Evolutionary conservation across 1,140 invertebrate species (phyloP).

Genomic region (Nasonia longicornis): DNA sequence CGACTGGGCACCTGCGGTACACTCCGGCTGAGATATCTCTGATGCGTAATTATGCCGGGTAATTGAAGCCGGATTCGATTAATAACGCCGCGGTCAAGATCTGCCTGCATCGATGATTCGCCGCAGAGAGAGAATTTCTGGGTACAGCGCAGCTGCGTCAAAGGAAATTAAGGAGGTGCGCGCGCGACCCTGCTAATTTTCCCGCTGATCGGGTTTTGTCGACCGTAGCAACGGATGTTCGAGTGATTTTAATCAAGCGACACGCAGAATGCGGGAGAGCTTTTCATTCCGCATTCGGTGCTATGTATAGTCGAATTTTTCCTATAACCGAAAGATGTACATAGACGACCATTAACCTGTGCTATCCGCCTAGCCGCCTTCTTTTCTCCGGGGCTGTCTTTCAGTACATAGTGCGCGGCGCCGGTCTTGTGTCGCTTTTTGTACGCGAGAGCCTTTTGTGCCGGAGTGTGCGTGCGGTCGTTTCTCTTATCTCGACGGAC

Average conservation of each 20-base stretch:
- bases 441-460: neutral
- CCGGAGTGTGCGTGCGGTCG: neutral
- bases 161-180: constrained; percentile 1
- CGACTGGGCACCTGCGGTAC: neutral
- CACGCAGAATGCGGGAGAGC: no score
- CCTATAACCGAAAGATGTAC: neutral
- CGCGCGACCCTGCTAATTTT: neutral
- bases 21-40: constrained; percentile 49
- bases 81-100: constrained; percentile 55
- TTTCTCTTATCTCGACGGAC: constrained; percentile 1
- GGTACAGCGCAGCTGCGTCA: neutral
- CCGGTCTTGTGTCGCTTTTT: neutral
- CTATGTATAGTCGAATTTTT: neutral
- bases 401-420: neutral
- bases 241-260: no score
- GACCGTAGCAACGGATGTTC: neutral
- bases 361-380: constrained; percentile 19
- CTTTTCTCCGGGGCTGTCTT: constrained; percentile 14
- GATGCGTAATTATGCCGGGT: constrained; percentile 59
- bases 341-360: constrained; percentile 6
- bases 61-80: constrained; percentile 63
- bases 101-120: neutral
- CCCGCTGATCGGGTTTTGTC: neutral
- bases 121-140: neutral
- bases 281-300: no score